Conservation (phyloP, 2,797 vertebrate genomes). For the Tokudaia tokunoshimensis region DNA sequence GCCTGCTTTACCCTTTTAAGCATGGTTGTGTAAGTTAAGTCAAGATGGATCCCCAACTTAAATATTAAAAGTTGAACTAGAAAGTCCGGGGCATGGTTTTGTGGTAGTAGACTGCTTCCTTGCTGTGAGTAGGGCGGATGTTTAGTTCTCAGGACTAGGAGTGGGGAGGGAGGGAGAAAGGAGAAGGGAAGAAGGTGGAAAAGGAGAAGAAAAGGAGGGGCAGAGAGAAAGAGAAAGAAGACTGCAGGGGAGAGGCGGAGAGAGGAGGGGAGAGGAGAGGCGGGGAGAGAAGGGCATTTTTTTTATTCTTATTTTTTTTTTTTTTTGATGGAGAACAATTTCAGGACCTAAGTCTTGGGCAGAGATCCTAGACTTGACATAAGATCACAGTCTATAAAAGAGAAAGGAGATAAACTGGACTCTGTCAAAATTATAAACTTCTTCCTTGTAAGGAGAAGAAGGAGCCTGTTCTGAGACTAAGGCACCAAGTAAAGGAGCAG, state of each 20-base stretch:
- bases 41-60: constrained; percentile 6
- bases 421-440: background rate
- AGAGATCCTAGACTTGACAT: background rate
- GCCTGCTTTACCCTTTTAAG: background rate
- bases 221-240: background rate
- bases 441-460: background rate
- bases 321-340: background rate
- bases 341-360: background rate
- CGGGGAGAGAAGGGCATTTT: background rate
- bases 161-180: too few relatives aligned
- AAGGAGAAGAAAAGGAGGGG: background rate
- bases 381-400: background rate
- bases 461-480: background rate
- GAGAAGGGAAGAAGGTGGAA: background rate
- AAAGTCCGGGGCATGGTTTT: background rate
- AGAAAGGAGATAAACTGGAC: background rate
- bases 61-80: background rate
- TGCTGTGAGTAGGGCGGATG: background rate
- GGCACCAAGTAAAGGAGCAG: background rate
- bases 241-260: accelerated
- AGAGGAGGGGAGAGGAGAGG: accelerated
- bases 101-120: too few relatives aligned
- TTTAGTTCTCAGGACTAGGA: background rate
- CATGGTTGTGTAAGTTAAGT: background rate
- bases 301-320: background rate